A percentile compares a stretch with the other conserved stretches of the same genome.
phyloP scores from a whole-genome alignment of 2,797 vertebrate species.

The Acomys russatus region DNA sequence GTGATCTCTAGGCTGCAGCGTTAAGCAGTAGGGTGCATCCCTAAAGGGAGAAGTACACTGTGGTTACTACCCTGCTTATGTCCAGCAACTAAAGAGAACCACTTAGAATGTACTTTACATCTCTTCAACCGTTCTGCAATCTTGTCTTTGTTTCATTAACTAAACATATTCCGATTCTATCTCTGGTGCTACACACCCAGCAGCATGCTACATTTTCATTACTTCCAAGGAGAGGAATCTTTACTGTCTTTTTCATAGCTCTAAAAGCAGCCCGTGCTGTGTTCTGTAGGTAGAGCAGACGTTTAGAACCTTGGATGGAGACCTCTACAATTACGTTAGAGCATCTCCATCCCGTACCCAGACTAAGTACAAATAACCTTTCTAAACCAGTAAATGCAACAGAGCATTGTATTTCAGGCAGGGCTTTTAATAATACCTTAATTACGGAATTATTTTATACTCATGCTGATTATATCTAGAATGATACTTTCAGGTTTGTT shows the following conservation, averaged over 20 bases:
- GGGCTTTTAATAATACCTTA: background rate
- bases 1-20: background rate
- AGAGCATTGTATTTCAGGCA: background rate
- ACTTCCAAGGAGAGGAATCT: background rate
- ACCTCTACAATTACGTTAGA: background rate
- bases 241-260: background rate
- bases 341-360: background rate
- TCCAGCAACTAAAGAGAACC: constrained; percentile 29
- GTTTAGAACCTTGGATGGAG: background rate
- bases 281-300: background rate
- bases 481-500: background rate
- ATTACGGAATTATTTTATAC: background rate
- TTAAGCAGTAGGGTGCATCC: background rate
- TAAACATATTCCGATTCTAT: background rate
- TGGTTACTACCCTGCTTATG: background rate
- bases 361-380: background rate
- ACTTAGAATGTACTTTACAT: background rate
- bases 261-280: background rate
- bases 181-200: background rate
- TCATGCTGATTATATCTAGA: background rate
- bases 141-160: background rate
- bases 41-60: background rate
- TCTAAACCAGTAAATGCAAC: constrained; percentile 22
- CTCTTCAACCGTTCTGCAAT: background rate
- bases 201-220: background rate